Evolutionary conservation across 2,888 invertebrate species (phyloP).

Genomic region (Drosophila barbarae): DNA sequence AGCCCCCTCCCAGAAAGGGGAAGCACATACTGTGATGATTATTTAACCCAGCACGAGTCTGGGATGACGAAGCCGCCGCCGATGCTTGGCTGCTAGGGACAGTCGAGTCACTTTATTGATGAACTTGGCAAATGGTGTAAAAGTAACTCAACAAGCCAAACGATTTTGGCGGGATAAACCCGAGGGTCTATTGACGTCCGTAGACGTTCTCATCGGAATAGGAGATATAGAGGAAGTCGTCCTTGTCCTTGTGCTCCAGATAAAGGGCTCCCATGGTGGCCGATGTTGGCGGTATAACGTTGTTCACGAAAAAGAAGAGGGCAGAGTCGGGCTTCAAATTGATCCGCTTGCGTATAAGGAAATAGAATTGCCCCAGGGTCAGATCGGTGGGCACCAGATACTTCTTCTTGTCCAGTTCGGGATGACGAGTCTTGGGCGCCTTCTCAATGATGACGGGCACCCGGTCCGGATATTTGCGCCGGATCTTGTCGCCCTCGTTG

Average conservation of each 20-base stretch:
- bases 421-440: slow-evolving; percentile 94
- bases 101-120: slow-evolving; percentile 38
- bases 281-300: slow-evolving; percentile 96
- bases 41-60: slow-evolving; percentile 25
- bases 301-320: slow-evolving; percentile 98
- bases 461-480: slow-evolving; percentile 97
- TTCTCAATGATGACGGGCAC: slow-evolving; percentile 98
- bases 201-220: slow-evolving; percentile 99
- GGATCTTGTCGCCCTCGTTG: slow-evolving; percentile 95
- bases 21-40: slow-evolving; percentile 31
- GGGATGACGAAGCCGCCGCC: slow-evolving; percentile 18
- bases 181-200: slow-evolving; percentile 80
- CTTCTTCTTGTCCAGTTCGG: slow-evolving; percentile 97
- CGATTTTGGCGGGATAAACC: slow-evolving; percentile 16
- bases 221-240: slow-evolving; percentile 99
- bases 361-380: slow-evolving; percentile 98
- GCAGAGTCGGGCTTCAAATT: slow-evolving; percentile 97
- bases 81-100: slow-evolving; percentile 19
- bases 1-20: slow-evolving; percentile 17
- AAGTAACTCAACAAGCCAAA: slow-evolving; percentile 9
- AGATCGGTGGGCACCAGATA: slow-evolving; percentile 97
- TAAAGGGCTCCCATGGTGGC: slow-evolving; percentile 97
- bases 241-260: slow-evolving; percentile 99
- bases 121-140: slow-evolving; percentile 5
- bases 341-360: slow-evolving; percentile 96